phyloP scores from a whole-genome alignment of 2,797 vertebrate species.

The Poeciliopsis gracilis region DNA sequence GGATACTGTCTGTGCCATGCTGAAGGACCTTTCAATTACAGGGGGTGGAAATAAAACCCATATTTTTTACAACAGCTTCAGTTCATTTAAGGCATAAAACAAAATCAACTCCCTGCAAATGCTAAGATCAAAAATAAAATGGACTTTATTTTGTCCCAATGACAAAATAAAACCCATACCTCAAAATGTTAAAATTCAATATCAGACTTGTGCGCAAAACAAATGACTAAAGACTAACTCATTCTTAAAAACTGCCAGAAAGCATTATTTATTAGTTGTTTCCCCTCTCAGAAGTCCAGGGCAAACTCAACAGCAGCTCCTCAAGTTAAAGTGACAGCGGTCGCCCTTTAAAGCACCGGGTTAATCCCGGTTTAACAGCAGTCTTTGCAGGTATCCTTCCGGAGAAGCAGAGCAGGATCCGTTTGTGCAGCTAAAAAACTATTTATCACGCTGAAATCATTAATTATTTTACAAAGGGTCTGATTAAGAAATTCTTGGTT shows the following conservation, averaged over 20 bases:
- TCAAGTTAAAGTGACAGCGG: constrained; percentile 34
- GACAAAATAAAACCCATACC: background rate
- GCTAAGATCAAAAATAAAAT: background rate
- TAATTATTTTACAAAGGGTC: background rate
- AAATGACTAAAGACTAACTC: background rate
- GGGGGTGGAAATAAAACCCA: rapidly evolving
- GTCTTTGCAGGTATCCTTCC: constrained; percentile 13
- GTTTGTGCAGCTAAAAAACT: background rate
- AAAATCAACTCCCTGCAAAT: background rate
- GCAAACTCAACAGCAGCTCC: background rate
- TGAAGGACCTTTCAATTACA: constrained; percentile 83
- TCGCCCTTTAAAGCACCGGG: constrained; percentile 52
- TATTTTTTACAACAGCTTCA: background rate
- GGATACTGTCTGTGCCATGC: constrained; percentile 91
- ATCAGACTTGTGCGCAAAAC: background rate
- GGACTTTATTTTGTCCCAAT: too few species aligned
- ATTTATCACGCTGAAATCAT: background rate
- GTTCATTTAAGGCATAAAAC: background rate
- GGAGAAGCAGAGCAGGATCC: background rate
- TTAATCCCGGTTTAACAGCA: constrained; percentile 75
- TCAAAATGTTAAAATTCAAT: background rate
- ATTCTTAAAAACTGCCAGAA: background rate
- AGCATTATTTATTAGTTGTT: background rate
- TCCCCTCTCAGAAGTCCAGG: background rate
- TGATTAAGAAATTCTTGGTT: background rate